Evolutionary conservation across 2,797 vertebrate species (phyloP).

Genomic region (Gobionotothen gibberifrons): DNA sequence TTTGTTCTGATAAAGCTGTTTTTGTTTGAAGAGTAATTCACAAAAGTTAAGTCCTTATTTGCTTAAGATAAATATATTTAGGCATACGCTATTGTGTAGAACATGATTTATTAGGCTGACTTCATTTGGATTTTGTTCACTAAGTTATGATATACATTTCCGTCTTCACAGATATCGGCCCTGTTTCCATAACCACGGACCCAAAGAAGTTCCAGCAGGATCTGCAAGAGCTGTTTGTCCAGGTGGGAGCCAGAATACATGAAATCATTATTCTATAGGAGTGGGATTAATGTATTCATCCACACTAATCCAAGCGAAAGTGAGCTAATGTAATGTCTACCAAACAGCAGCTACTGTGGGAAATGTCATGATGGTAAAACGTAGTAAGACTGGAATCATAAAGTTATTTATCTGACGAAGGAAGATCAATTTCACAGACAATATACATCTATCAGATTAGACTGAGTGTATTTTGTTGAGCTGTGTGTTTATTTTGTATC

Average conservation of each 20-base stretch:
- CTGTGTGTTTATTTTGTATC: not conserved
- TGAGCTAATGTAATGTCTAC: not conserved
- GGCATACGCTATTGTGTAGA: not conserved
- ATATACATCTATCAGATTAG: not conserved
- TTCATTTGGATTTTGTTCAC: constrained; percentile 11
- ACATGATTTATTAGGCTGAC: not conserved
- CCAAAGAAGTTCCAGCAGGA: constrained; percentile 91
- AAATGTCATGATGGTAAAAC: not conserved
- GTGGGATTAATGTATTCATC: constrained; percentile 1
- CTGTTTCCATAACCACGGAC: constrained; percentile 91
- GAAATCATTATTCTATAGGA: constrained; percentile 9
- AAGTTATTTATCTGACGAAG: not conserved
- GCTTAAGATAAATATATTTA: not conserved
- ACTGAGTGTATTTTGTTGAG: not conserved
- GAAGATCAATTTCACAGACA: not conserved
- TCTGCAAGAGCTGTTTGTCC: constrained; percentile 93
- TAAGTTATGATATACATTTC: constrained; percentile 32
- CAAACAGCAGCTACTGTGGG: constrained; percentile 6
- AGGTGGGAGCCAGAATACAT: constrained; percentile 83
- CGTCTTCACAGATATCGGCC: constrained; percentile 89
- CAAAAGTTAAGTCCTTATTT: constrained; percentile 1
- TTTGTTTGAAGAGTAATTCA: constrained; percentile 27
- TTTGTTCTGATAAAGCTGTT: constrained; percentile 33
- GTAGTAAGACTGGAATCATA: constrained; percentile 7
- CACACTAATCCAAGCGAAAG: constrained; percentile 3